These are phyloP conservation scores for Zoanthus gigantus DNA, from an alignment of 92 coral and sea anemone species.

Conservation along the genomic window DNA sequence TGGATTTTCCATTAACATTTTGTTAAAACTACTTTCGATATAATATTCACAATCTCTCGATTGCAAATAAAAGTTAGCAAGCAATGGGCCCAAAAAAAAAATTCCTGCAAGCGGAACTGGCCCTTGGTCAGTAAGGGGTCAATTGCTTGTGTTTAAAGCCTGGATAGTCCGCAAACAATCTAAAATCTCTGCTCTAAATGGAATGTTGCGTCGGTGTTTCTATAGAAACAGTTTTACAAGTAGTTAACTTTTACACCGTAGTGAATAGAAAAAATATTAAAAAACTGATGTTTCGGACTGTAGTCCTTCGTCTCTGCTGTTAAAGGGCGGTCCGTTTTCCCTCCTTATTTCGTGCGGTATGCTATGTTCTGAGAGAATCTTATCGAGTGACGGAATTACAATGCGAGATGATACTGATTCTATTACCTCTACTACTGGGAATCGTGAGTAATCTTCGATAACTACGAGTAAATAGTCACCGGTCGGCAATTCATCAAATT, in stretches of 20 bases:
- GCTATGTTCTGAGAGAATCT: conserved; percentile 6
- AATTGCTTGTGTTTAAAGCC: neutral
- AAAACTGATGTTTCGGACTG: too few relatives aligned
- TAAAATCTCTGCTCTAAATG: too few relatives aligned
- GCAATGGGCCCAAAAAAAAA: neutral
- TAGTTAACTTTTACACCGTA: too few relatives aligned
- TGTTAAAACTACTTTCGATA: too few relatives aligned
- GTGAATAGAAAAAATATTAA: too few relatives aligned
- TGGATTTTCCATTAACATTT: too few relatives aligned
- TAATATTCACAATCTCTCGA: too few relatives aligned
- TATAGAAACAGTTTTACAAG: too few relatives aligned
- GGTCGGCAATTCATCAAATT: conserved; percentile 20
- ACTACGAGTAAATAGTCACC: conserved; percentile 21
- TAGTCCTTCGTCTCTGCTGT: neutral
- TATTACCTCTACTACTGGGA: conserved; percentile 1
- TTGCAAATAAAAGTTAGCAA: too few relatives aligned
- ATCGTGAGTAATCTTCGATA: conserved; percentile 6
- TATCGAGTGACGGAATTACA: conserved; percentile 3
- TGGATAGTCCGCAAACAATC: neutral
- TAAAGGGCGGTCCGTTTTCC: neutral
- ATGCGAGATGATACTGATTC: neutral
- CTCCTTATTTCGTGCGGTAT: conserved; percentile 2
- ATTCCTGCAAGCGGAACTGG: neutral
- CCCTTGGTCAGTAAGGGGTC: neutral
- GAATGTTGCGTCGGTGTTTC: too few relatives aligned